Evolutionary conservation across 2,113 vertebrate genomes (phyloP).

Genomic region (Gallinago jamesoni): DNA sequence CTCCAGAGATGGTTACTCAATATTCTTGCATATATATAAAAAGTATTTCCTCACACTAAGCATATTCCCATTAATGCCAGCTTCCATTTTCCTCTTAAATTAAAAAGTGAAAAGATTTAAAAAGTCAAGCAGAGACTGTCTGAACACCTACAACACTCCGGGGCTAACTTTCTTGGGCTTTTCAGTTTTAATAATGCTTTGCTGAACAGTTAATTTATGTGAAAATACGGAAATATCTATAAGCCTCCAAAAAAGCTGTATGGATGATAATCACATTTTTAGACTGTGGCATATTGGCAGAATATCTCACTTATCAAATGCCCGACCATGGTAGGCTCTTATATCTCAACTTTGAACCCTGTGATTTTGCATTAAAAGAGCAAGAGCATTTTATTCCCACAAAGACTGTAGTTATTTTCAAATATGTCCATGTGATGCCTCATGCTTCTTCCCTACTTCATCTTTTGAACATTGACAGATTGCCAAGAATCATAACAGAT

Average conservation of each 20-base stretch:
- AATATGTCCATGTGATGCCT: not conserved
- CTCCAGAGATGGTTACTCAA: not conserved
- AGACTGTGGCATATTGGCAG: not conserved
- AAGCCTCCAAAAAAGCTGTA: not conserved
- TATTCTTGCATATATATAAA: not conserved
- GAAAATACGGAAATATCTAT: not conserved
- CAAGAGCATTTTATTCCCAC: not conserved
- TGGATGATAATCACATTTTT: not conserved
- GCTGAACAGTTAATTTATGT: not conserved
- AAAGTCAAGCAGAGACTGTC: not conserved
- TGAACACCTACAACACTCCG: not conserved
- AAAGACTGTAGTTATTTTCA: not conserved
- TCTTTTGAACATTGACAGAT: not conserved
- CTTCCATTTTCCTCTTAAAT: not conserved
- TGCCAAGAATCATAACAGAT: not conserved
- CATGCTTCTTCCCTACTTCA: not conserved
- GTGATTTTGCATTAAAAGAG: not conserved
- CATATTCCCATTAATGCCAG: not conserved
- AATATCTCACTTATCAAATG: not conserved
- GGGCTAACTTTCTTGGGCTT: not conserved
- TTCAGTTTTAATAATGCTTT: constrained; percentile 30
- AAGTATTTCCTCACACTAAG: not conserved
- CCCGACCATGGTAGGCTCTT: not conserved
- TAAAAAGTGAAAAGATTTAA: constrained; percentile 21
- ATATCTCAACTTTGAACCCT: not conserved